These are phyloP conservation scores for Notiomystis cincta DNA, from an alignment of 2,113 vertebrate species.

Conservation along the genomic window DNA sequence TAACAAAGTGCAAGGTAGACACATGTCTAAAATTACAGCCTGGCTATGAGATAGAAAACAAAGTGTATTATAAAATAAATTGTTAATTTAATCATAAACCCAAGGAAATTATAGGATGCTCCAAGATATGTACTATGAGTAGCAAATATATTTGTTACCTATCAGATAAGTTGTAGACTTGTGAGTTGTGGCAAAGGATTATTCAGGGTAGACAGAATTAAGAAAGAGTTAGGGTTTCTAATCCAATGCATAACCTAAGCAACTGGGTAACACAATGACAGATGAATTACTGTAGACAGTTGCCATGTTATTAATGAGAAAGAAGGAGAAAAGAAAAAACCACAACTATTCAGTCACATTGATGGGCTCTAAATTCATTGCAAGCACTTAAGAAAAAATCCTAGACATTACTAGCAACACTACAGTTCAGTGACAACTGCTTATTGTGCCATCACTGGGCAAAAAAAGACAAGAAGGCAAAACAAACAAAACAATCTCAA, in stretches of 20 bases:
- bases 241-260: too few species aligned
- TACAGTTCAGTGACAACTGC: not conserved
- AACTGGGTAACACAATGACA: not conserved
- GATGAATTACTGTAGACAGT: not conserved
- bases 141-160: not conserved
- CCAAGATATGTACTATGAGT: not conserved
- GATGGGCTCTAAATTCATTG: slow-evolving; percentile 4
- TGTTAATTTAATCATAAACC: not conserved
- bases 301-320: not conserved
- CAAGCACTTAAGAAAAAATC: not conserved
- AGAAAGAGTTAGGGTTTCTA: too few species aligned
- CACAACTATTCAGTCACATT: not conserved
- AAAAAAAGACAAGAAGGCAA: not conserved
- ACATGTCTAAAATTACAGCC: not conserved
- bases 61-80: not conserved
- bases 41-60: not conserved
- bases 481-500: not conserved
- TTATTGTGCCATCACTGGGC: not conserved
- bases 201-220: not conserved
- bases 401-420: not conserved
- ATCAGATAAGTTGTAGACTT: not conserved
- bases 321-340: not conserved
- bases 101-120: not conserved
- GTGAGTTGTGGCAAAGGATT: not conserved
- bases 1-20: not conserved